Evolutionary conservation across 2,888 invertebrate genomes (phyloP).

Genomic region (Macropis europaea): DNA sequence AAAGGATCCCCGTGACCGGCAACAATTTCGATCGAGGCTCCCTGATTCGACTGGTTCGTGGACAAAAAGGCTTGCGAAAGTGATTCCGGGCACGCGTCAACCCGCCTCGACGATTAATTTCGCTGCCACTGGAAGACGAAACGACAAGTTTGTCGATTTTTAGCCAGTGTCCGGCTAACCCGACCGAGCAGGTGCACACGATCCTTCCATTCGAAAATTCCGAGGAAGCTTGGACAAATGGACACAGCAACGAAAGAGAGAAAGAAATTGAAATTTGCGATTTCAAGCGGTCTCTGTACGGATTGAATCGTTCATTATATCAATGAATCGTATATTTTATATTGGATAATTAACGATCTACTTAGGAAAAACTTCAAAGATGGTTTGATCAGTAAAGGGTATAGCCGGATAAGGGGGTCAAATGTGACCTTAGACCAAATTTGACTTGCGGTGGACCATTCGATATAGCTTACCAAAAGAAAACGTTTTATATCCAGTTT

Average conservation of each 20-base stretch:
- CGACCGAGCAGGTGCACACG: slow-evolving; percentile 25
- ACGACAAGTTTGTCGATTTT: slow-evolving; percentile 41
- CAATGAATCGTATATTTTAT: neutral
- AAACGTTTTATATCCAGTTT: no score
- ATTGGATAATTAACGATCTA: neutral
- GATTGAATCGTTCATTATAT: slow-evolving; percentile 6
- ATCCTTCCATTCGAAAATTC: slow-evolving; percentile 38
- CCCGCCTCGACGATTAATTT: slow-evolving; percentile 57
- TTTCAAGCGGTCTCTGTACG: neutral
- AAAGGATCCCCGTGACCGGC: neutral
- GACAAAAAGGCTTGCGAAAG: slow-evolving; percentile 61
- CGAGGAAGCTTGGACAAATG: neutral
- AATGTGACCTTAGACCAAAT: no score
- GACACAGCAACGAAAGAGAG: neutral
- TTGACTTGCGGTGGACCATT: no score
- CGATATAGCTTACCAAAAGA: no score
- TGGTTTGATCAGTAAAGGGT: no score
- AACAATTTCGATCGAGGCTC: slow-evolving; percentile 23
- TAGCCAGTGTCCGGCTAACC: slow-evolving; percentile 9
- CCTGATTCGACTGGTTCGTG: slow-evolving; percentile 11
- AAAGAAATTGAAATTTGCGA: slow-evolving; percentile 3
- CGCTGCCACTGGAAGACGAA: slow-evolving; percentile 32
- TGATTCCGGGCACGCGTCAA: slow-evolving; percentile 67
- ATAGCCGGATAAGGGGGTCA: no score
- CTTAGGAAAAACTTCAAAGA: no score